Base-by-base conservation (phyloP, 53 echinoderm and acorn worm species). In the Antedon mediterranea region DNA sequence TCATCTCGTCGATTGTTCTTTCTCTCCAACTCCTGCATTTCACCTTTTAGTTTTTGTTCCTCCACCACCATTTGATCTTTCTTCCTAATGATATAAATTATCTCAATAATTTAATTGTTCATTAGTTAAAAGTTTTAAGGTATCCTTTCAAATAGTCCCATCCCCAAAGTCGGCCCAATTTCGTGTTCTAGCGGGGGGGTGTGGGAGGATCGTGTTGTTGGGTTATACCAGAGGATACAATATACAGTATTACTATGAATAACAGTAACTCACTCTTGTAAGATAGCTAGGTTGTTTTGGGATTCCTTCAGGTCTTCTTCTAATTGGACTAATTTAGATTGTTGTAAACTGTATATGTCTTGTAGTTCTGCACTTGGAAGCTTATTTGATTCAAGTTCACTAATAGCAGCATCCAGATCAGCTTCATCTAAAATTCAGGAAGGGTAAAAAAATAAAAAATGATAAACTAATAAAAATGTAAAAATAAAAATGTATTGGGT, bases 301-400 rank as follows among this genome's bases (percentile, higher is more conserved):
- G 8, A 18, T 7, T 6, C 76, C 14, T 76, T 34, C 26, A 76
- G 34, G 6, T 76, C 76, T 26, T 71, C 34, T 20, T 72, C 29
- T 8, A 57, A 23, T 23, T 2, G 7, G 57, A 13, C 23, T 2
- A 57, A 2, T 23, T 57, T 57, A 57, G 14, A 2, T 2, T 57
- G 7, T 57, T 57, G 57, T 9, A 72, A 34, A 0, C 79, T 13
- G 75, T 78, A 83, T 74, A 88, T 82, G 14, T 74, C 20, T 34
- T 81, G 77, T 32, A 87, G 82, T 34, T 87, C 89, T 71, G 85
- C 84, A 32, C 72, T 71, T 0, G 89, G 89, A 3, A 81, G 82
- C 3, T 76, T 28, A 4, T 83, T 23, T 11, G 78, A 30, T 71
- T 88, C 77, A 5, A 93, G 71, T 42, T 43, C 72, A 0, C 28